Evolutionary conservation across 2,888 invertebrate genomes (phyloP).

Genomic region (Oscheius myriophilus): DNA sequence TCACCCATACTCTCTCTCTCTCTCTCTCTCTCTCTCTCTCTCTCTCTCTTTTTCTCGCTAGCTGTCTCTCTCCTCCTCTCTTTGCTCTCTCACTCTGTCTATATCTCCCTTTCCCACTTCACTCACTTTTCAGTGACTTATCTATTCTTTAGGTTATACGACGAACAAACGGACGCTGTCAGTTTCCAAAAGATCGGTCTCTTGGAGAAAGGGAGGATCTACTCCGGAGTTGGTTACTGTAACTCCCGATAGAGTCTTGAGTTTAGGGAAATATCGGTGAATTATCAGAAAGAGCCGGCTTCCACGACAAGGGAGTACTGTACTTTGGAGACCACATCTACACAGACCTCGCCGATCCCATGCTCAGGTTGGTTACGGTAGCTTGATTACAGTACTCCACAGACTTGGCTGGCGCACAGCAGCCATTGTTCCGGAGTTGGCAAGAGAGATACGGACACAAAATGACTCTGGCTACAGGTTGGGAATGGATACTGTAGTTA

Average conservation of each 20-base stretch:
- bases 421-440: constrained; percentile 92
- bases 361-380: constrained; percentile 63
- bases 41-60: too few relatives aligned
- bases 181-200: constrained; percentile 90
- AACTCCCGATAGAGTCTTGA: not conserved
- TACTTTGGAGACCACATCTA: constrained; percentile 99
- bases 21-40: not conserved
- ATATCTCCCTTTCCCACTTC: too few relatives aligned
- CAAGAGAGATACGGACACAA: constrained; percentile 90
- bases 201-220: constrained; percentile 87
- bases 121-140: not conserved
- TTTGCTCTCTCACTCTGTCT: not conserved
- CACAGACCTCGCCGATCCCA: constrained; percentile 83
- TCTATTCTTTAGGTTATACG: constrained; percentile 81
- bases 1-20: too few relatives aligned
- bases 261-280: constrained; percentile 88
- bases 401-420: constrained; percentile 98
- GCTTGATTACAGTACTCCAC: constrained; percentile 71
- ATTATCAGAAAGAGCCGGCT: constrained; percentile 89
- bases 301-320: constrained; percentile 89
- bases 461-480: constrained; percentile 82
- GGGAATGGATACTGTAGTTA: not conserved
- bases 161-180: constrained; percentile 83
- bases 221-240: constrained; percentile 81
- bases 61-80: too few relatives aligned